Conservation (phyloP, 2,888 invertebrate species). For the Pristionchus japonicus region DNA sequence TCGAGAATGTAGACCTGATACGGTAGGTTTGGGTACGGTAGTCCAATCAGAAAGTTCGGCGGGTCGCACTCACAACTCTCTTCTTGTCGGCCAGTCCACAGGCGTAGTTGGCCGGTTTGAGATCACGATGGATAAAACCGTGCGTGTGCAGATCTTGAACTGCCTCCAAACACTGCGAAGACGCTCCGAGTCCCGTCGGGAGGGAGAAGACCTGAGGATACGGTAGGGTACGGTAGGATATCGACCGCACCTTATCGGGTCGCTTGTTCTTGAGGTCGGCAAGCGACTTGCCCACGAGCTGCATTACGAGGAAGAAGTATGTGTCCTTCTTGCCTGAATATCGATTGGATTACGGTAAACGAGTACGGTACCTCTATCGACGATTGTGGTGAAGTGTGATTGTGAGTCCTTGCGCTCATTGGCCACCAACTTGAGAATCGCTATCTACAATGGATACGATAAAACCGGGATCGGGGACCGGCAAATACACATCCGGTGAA, state of each 20-base stretch:
- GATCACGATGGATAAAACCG: slow-evolving; percentile 70
- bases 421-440: slow-evolving; percentile 63
- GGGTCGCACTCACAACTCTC: not conserved
- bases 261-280: slow-evolving; percentile 61
- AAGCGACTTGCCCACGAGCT: slow-evolving; percentile 61
- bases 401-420: slow-evolving; percentile 54
- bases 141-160: slow-evolving; percentile 66
- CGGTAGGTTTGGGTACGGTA: not conserved
- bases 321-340: slow-evolving; percentile 30
- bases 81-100: slow-evolving; percentile 55
- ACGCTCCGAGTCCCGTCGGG: slow-evolving; percentile 60
- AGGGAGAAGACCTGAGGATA: slow-evolving; percentile 54
- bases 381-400: slow-evolving; percentile 66
- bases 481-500: too few species aligned
- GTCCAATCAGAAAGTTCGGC: not conserved
- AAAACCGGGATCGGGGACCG: not conserved
- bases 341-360: not conserved
- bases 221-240: not conserved
- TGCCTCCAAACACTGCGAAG: slow-evolving; percentile 69
- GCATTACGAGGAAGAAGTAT: slow-evolving; percentile 66
- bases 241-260: slow-evolving; percentile 51
- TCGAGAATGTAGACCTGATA: slow-evolving; percentile 65
- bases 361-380: slow-evolving; percentile 49
- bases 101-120: slow-evolving; percentile 68
- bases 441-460: slow-evolving; percentile 51